Percentiles rank a stretch among this genome's conserved stretches.
phyloP scores from a whole-genome alignment of 2,113 vertebrate species.

The Odocoileus virginianus region DNA sequence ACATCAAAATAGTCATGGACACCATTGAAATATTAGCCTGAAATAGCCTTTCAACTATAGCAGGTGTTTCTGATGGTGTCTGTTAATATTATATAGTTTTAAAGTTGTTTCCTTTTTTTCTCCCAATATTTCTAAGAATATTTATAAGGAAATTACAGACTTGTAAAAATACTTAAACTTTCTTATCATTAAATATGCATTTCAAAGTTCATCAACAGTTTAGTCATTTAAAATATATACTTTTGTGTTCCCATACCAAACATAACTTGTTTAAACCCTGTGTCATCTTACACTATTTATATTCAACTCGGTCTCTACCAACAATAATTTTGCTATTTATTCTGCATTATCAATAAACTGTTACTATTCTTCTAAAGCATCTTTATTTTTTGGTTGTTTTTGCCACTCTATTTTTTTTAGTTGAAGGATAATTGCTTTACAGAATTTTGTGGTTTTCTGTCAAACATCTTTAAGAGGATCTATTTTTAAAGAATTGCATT shows the following conservation, averaged over 20 bases:
- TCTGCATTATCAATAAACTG: neutral
- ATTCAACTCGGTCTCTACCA: neutral
- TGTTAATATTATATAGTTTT: neutral
- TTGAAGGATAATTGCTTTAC: neutral
- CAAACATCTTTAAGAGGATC: neutral
- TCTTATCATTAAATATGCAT: neutral
- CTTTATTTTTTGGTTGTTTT: neutral
- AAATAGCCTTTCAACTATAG: neutral
- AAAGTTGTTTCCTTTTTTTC: neutral
- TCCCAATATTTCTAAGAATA: neutral
- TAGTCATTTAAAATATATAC: neutral
- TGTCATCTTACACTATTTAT: neutral
- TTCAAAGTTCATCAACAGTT: neutral
- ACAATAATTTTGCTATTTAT: neutral
- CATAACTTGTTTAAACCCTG: neutral
- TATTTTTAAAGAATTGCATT: neutral
- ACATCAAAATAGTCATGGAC: neutral
- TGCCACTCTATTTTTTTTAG: neutral
- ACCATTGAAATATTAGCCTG: neutral
- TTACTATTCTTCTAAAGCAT: neutral
- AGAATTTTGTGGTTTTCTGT: neutral
- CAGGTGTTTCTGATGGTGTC: neutral
- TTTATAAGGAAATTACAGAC: neutral
- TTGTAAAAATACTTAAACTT: neutral
- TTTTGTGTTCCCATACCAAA: neutral